These are phyloP conservation scores for Porphyrio hochstetteri DNA, from an alignment of 2,113 vertebrate species.

Conservation along the genomic window DNA sequence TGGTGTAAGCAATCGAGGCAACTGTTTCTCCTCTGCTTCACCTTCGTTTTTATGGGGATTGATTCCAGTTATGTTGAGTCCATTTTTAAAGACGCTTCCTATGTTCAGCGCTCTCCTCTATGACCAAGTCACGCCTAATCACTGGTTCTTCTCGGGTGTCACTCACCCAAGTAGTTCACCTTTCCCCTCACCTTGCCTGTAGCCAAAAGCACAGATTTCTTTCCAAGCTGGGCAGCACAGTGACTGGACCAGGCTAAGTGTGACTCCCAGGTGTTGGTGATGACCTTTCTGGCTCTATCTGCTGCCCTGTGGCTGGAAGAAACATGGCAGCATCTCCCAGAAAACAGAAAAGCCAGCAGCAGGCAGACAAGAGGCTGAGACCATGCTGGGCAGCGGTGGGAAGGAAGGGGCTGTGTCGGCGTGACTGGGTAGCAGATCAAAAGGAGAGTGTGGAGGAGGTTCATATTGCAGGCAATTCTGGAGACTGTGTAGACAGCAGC, in stretches of 20 bases:
- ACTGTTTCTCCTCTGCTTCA: not conserved
- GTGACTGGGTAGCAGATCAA: not conserved
- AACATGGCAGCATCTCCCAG: not conserved
- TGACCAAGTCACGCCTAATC: not conserved
- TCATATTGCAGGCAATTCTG: not conserved
- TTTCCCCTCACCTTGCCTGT: not conserved
- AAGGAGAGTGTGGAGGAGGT: not conserved
- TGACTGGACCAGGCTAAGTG: not conserved
- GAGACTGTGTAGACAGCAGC: not conserved
- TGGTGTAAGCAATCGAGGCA: not conserved
- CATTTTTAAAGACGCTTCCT: not conserved
- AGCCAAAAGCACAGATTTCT: not conserved
- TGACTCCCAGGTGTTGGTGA: no score
- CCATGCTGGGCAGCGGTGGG: accelerated
- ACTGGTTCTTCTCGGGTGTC: not conserved
- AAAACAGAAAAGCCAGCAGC: not conserved
- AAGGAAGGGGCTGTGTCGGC: not conserved
- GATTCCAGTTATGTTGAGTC: not conserved
- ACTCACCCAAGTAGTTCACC: no score
- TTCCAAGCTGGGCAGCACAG: not conserved
- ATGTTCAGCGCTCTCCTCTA: not conserved
- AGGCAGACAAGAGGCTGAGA: accelerated
- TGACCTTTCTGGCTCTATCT: not conserved
- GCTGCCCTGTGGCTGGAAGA: accelerated
- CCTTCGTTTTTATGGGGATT: not conserved